phyloP scores from a whole-genome alignment of 2,888 invertebrate species.

The Drosophila demipolita region DNA sequence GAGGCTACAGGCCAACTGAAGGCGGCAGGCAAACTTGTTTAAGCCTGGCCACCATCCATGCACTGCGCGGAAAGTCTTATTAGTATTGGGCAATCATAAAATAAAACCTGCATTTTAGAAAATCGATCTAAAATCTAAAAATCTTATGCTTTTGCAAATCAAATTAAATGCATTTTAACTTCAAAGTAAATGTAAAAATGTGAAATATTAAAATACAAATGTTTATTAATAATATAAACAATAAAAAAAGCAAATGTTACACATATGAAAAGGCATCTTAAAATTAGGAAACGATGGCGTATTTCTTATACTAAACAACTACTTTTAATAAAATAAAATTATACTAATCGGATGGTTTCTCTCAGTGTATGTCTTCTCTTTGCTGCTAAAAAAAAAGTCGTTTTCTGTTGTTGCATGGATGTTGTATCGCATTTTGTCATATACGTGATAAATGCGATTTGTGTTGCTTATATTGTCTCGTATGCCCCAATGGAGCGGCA shows the following conservation, averaged over 20 bases:
- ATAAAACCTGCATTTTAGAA: neutral
- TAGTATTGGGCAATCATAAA: neutral
- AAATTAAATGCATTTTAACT: no score
- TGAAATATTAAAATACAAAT: no score
- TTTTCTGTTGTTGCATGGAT: slow-evolving; percentile 14
- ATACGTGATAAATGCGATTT: slow-evolving; percentile 72
- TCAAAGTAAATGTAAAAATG: no score
- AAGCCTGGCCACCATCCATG: neutral
- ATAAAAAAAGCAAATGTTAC: no score
- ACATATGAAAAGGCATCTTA: no score
- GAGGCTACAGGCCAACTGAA: slow-evolving; percentile 42
- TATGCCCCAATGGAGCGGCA: slow-evolving; percentile 53
- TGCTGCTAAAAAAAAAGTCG: neutral
- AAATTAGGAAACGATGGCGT: no score
- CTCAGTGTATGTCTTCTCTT: neutral
- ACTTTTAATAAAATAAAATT: neutral
- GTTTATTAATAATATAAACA: neutral
- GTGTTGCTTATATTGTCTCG: slow-evolving; percentile 33
- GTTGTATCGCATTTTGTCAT: slow-evolving; percentile 71
- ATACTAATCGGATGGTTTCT: neutral
- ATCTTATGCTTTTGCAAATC: neutral
- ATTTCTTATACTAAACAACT: neutral
- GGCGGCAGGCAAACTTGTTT: slow-evolving; percentile 47
- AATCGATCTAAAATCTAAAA: neutral
- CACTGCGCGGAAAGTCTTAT: neutral